Conservation (phyloP, 2,797 vertebrate genomes). For the Malurus splendens region DNA sequence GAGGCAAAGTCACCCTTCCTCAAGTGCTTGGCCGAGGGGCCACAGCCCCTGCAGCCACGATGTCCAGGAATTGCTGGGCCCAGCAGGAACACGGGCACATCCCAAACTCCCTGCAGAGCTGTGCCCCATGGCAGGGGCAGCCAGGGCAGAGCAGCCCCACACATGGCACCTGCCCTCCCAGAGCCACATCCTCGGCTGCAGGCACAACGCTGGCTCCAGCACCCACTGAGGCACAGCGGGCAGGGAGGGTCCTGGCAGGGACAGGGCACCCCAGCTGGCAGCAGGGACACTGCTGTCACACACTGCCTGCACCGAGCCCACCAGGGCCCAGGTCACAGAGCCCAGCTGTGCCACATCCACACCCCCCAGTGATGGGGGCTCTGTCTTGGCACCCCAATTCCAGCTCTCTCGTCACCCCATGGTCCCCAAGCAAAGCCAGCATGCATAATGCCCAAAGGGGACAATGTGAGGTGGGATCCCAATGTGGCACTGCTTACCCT, state of each 20-base stretch:
- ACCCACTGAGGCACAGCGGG: fast-evolving
- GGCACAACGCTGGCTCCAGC: not conserved
- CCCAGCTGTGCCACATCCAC: not conserved
- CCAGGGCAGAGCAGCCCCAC: fast-evolving
- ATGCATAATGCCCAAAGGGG: not conserved
- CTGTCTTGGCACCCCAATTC: not conserved
- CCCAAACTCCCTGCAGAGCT: fast-evolving
- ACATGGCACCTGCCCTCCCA: fast-evolving
- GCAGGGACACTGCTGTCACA: not conserved
- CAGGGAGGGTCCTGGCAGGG: not conserved
- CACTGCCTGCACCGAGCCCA: fast-evolving
- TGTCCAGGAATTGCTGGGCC: fast-evolving
- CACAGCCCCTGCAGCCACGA: not conserved
- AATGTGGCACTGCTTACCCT: fast-evolving
- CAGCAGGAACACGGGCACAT: fast-evolving
- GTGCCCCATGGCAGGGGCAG: not conserved
- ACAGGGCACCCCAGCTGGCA: not conserved
- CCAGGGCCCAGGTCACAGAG: not conserved
- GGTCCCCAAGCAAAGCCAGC: not conserved
- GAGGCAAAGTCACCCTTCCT: not conserved
- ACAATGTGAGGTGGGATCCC: not conserved
- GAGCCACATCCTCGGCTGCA: fast-evolving
- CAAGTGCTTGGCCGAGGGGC: not conserved
- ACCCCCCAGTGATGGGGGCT: fast-evolving
- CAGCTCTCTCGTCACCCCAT: fast-evolving